Evolutionary conservation across 2,113 vertebrate genomes (phyloP).

Genomic region (Onychostoma macrolepis): DNA sequence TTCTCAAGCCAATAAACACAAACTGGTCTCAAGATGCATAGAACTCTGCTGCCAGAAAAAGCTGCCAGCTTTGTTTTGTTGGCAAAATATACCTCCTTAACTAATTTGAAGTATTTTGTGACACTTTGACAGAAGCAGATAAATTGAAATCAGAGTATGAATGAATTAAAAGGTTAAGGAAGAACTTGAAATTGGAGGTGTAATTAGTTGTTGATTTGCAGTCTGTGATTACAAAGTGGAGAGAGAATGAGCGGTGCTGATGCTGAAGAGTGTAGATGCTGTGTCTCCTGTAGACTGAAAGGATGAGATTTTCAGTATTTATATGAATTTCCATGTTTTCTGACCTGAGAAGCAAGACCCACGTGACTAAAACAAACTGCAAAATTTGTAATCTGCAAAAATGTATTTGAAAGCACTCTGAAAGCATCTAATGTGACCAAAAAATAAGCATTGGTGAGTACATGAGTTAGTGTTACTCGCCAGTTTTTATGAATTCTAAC

Average conservation of each 20-base stretch:
- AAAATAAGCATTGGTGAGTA: not conserved
- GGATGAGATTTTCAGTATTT: not conserved
- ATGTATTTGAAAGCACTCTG: not conserved
- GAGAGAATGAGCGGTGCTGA: not conserved
- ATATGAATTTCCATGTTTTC: not conserved
- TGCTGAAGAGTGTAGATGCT: not conserved
- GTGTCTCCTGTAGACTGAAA: not conserved
- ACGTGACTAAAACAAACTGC: not conserved
- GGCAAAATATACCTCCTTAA: conserved; percentile 5
- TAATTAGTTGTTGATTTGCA: conserved; percentile 48
- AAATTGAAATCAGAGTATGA: conserved; percentile 3
- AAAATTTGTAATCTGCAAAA: too few species aligned
- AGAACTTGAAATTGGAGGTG: conserved; percentile 36
- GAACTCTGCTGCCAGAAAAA: not conserved
- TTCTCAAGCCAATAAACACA: not conserved
- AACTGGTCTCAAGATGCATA: not conserved
- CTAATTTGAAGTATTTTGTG: conserved; percentile 1
- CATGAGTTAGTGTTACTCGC: too few species aligned
- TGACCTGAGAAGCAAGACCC: not conserved
- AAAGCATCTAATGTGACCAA: not conserved
- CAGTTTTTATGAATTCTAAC: too few species aligned
- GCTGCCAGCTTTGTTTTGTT: not conserved
- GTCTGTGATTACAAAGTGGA: not conserved
- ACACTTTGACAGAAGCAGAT: not conserved
- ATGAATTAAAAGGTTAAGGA: not conserved